A percentile compares a stretch with the other conserved stretches of the same genome.
These are phyloP conservation scores for Mico argentatus DNA, from an alignment of 2,797 vertebrate genomes.

Conservation along the genomic window DNA sequence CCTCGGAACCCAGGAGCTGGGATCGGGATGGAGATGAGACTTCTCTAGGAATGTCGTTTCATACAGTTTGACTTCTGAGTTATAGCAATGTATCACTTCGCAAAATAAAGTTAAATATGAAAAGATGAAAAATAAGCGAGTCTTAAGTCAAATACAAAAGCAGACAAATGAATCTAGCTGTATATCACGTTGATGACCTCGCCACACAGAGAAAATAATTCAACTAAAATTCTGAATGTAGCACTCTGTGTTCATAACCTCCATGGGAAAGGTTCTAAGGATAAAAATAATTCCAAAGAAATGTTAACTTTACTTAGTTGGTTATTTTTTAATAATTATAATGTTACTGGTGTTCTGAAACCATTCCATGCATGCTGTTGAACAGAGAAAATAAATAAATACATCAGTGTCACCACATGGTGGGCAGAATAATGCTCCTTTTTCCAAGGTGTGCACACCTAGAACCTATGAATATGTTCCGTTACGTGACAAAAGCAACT, in stretches of 20 bases:
- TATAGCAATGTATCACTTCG: not conserved
- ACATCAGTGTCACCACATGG: not conserved
- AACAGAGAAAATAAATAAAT: not conserved
- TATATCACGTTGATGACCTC: not conserved
- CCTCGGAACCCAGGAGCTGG: not conserved
- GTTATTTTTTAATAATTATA: not conserved
- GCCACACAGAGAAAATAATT: not conserved
- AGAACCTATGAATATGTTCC: not conserved
- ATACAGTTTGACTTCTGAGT: not conserved
- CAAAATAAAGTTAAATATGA: not conserved
- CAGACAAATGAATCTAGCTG: not conserved
- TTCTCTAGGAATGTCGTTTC: not conserved
- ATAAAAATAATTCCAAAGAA: not conserved
- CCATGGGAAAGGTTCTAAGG: not conserved
- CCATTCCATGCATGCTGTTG: not conserved
- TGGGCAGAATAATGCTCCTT: not conserved
- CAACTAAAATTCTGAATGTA: not conserved
- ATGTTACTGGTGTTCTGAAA: not conserved
- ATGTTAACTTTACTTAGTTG: not conserved
- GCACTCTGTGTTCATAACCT: not conserved
- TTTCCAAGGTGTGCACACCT: not conserved
- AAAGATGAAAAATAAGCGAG: not conserved
- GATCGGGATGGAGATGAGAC: not conserved
- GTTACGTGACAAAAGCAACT: not conserved
- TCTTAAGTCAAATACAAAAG: not conserved